Evolutionary conservation across 2,797 vertebrate genomes (phyloP).

Genomic region (Onychomys torridus): DNA sequence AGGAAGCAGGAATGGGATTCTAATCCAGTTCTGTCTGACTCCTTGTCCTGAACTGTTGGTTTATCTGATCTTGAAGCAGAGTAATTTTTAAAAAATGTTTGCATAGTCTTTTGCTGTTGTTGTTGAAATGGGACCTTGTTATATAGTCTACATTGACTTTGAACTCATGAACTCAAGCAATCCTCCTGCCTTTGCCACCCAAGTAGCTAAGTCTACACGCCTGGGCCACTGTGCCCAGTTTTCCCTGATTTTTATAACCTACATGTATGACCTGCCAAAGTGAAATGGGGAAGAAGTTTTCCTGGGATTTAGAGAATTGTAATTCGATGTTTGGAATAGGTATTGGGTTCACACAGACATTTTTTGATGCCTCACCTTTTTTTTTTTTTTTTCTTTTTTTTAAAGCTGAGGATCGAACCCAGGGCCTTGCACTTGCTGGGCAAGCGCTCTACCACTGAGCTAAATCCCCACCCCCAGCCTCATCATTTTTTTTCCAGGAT

Average conservation of each 20-base stretch:
- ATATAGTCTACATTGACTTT: neutral
- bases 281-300: conserved; percentile 9
- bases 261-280: conserved; percentile 48
- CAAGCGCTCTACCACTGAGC: too few species aligned
- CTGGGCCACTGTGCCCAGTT: neutral
- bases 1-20: conserved; percentile 17
- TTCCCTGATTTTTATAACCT: conserved; percentile 41
- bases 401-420: too few species aligned
- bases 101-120: neutral
- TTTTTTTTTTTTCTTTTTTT: too few species aligned
- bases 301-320: neutral
- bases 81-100: conserved; percentile 47
- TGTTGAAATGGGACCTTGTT: neutral
- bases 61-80: conserved; percentile 25
- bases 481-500: neutral
- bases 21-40: neutral
- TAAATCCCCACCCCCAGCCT: too few species aligned
- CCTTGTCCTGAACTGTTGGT: conserved; percentile 16
- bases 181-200: neutral
- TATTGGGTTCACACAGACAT: neutral
- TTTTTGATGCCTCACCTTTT: conserved; percentile 17
- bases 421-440: too few species aligned
- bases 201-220: neutral
- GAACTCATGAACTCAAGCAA: neutral
- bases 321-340: neutral